phyloP scores from a whole-genome alignment of 2,888 invertebrate genomes.

The Campoplex nolae region DNA sequence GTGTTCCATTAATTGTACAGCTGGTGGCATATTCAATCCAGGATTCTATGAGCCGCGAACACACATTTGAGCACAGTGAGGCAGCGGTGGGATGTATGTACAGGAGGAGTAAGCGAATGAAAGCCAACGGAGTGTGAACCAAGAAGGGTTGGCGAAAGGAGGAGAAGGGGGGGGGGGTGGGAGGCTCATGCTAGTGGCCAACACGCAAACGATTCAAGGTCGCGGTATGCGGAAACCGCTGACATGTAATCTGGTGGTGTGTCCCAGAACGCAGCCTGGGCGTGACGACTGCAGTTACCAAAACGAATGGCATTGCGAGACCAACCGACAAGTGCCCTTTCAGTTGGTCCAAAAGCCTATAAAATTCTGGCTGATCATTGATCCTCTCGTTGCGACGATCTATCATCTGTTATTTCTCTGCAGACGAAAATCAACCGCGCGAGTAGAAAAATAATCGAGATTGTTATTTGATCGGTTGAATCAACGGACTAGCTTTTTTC shows the following conservation, averaged over 20 bases:
- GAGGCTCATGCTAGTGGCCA: not conserved
- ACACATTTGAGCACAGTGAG: not conserved
- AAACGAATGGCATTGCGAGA: constrained; percentile 31
- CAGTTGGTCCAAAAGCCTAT: not conserved
- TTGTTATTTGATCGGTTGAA: too few species aligned
- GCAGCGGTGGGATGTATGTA: not conserved
- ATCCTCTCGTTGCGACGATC: not conserved
- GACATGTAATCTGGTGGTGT: constrained; percentile 55
- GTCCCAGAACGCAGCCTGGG: constrained; percentile 29
- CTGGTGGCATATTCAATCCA: constrained; percentile 23
- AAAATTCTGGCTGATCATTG: not conserved
- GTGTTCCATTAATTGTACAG: constrained; percentile 13
- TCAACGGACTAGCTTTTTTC: not conserved
- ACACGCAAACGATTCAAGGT: constrained; percentile 52
- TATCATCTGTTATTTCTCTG: not conserved
- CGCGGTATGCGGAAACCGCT: constrained; percentile 51
- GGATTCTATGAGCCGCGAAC: constrained; percentile 47
- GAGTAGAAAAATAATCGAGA: too few species aligned
- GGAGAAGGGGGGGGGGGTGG: not conserved
- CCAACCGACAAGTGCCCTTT: not conserved
- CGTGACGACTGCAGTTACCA: constrained; percentile 15
- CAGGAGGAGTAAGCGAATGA: constrained; percentile 15
- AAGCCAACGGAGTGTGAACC: constrained; percentile 37
- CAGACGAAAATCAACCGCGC: too few species aligned
- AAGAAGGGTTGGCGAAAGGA: constrained; percentile 5